Base-by-base conservation (phyloP, 2,888 invertebrate species). In the Campoplex nolae region DNA sequence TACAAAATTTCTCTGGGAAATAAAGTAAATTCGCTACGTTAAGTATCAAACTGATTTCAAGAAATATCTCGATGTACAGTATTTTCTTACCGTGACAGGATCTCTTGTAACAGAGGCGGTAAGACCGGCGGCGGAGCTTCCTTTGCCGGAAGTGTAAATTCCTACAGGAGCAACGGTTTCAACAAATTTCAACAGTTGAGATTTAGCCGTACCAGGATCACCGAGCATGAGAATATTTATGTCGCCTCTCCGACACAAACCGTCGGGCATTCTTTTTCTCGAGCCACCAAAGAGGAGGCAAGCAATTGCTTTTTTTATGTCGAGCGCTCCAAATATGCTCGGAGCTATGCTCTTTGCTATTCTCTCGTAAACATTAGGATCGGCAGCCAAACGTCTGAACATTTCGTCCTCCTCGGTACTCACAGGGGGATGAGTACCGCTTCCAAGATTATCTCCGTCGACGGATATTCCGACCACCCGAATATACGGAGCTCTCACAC, bases 121-220 rank as follows among this genome's bases (percentile, higher is more conserved):
- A 56, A 99, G 96, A 94, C 99, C 99, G 86, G 99, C 99, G 2
- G 99, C 99, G 91, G 99, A 99, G 89, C 99, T 99, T 3, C 99
- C 99, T 95, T 99, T 99, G n/a, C 99, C 99, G 0, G 99, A 99
- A 0, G 99, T 99, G 94, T 99, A 99, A 4, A 99, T 98, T 0
- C 97, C 98, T 90, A 99, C 97, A 0, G 99, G 99, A 0, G 99
- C 96, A 32, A 98, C 98, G 91, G 97, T 97, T 94, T 99, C 99
- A 0, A 99, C 99, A 93, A 99, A 99, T 95, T 99, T 99, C 13
- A 99, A 95, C 83, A 99, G 95, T 94, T 99, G 99, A 0, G 99
- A 99, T 94, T 99, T 99, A n/a, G 99, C 99, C 0, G 99, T 99
- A 92, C 99, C 99, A 0, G 99, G 99, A 95, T 99, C 99, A 65